Evolutionary conservation across 1,140 invertebrate genomes (phyloP), one percentile per base, ranked within the genome.

Genomic region (Lethrus apterus): DNA sequence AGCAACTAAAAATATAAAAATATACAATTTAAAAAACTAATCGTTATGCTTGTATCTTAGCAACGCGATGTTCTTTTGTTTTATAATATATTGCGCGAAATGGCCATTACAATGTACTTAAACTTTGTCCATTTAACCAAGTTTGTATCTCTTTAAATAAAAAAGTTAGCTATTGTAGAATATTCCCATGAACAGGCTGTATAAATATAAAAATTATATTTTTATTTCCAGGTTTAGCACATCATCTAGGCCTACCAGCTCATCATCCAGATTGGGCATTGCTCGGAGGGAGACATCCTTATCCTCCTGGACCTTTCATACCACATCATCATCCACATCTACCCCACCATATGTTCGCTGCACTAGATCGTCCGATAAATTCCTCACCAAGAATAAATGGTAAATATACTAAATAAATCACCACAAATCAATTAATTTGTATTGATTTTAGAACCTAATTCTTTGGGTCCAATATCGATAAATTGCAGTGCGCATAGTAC

Each of bases 221-320:
- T 49, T 43, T 55, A 15, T 34, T 70, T 71, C 7, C 64, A 80
- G 78, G 79, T 46, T 79, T 81, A 55, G 78, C 79, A 0, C 78
- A 80, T 55, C 79, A 81, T 57, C 46, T 81, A 41, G 78, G 78
- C 2, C 64, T 81, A 44, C 58, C 70, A 45, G 69, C 69, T 44
- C 68, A 64, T 11, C 62, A 62, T 21, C 70, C 73, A 2, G 79
- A 81, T 36, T 81, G 79, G 79, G 72, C 76, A 2, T 63, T 78
- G 43, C 66, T 73, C 5, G 60, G 56, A 5, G 62, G 55, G 15
- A 66, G 77, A 32, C 77, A 78, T 61, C 71, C 73, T 44, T 73
- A 74, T 20, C 71, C 74, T 9, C 60, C 60, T 26, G 62, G 64
- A 15, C 68, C 69, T 8, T 69, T 72, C 30, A 70, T 75, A 32